Conservation (phyloP, 2,888 invertebrate genomes). For the Gisinianus flammeolus region DNA sequence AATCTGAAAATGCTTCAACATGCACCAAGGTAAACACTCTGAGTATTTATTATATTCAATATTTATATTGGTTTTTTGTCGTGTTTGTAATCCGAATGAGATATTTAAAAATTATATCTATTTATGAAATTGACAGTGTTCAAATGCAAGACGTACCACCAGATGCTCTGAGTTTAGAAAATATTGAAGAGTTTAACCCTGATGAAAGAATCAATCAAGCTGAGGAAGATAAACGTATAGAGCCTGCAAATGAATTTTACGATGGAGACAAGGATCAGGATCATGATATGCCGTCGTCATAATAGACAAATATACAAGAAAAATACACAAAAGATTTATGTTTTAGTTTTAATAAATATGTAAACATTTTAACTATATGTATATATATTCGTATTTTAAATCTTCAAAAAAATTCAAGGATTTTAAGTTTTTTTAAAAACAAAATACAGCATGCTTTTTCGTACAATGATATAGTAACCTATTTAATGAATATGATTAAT, state of each 20-base stretch:
- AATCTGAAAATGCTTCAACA: constrained; percentile 92
- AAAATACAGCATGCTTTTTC: no score
- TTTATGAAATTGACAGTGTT: constrained; percentile 66
- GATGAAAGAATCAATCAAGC: constrained; percentile 74
- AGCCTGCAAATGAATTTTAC: constrained; percentile 85
- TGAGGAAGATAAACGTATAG: constrained; percentile 81
- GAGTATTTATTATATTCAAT: background rate
- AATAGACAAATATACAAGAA: background rate
- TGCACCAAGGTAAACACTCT: constrained; percentile 74
- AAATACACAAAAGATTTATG: no score
- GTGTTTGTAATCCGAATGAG: no score
- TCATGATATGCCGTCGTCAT: constrained; percentile 55
- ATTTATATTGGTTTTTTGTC: background rate
- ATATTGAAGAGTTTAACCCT: constrained; percentile 78
- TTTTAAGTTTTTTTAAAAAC: no score
- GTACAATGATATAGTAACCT: no score
- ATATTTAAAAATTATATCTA: no score
- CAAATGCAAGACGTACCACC: constrained; percentile 95
- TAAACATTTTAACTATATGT: no score
- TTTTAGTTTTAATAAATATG: no score
- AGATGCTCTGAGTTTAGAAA: constrained; percentile 67
- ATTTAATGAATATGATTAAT: no score
- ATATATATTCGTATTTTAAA: no score
- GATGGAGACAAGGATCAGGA: constrained; percentile 91
- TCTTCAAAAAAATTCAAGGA: no score